Evolutionary conservation across 2,888 invertebrate genomes (phyloP).

Genomic region (Megamerina dolium): DNA sequence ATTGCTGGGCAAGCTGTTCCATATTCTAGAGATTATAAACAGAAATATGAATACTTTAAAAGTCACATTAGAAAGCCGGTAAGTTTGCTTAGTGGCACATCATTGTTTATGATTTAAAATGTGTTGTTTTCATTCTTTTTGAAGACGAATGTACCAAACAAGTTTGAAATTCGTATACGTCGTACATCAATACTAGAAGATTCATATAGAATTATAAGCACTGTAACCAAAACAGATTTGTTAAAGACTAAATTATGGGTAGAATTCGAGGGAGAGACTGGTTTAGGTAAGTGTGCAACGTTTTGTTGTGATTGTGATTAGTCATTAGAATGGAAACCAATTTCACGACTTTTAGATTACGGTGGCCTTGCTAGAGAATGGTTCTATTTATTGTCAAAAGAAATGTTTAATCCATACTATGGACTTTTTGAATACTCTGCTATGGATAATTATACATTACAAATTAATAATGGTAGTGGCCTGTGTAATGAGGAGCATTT

Average conservation of each 20-base stretch:
- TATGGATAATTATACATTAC: constrained; percentile 98
- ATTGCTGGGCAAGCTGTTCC: constrained; percentile 98
- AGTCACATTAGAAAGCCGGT: constrained; percentile 93
- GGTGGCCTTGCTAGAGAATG: constrained; percentile 95
- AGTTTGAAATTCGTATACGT: constrained; percentile 93
- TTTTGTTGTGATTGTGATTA: not conserved
- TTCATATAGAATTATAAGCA: constrained; percentile 91
- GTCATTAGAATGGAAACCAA: not conserved
- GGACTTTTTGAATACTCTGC: constrained; percentile 99
- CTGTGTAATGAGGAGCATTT: constrained; percentile 97
- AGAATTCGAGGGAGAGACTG: constrained; percentile 96
- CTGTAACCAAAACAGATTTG: constrained; percentile 82
- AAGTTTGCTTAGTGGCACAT: constrained; percentile 26
- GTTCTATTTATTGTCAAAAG: constrained; percentile 97
- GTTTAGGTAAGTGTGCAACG: constrained; percentile 55
- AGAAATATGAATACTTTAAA: constrained; percentile 98
- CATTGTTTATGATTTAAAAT: not conserved
- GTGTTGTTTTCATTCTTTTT: constrained; percentile 20
- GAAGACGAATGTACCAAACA: constrained; percentile 92
- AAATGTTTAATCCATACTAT: constrained; percentile 99
- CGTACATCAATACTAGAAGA: constrained; percentile 92
- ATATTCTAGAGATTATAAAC: constrained; percentile 96
- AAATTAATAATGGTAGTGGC: constrained; percentile 97
- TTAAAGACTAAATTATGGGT: constrained; percentile 98
- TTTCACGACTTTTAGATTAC: constrained; percentile 63